phyloP scores from a whole-genome alignment of 2,113 vertebrate species.

The Erinaceus europaeus region DNA sequence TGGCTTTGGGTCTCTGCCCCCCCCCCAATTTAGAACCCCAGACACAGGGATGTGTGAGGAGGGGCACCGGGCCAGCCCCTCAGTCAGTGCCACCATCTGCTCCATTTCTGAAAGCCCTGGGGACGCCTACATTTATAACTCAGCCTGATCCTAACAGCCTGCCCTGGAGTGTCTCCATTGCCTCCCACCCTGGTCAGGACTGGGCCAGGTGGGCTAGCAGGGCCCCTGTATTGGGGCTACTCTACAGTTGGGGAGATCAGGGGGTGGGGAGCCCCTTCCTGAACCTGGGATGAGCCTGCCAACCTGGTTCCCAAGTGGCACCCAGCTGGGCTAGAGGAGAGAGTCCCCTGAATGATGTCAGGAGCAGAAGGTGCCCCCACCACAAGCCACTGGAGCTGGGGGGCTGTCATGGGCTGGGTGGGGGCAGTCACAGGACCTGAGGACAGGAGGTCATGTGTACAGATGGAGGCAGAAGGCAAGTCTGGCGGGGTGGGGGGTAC shows the following conservation, averaged over 20 bases:
- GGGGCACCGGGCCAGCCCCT: too few relatives aligned
- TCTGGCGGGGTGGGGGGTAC: background rate
- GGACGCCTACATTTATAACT: background rate
- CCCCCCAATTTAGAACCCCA: too few relatives aligned
- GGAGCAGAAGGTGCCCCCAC: background rate
- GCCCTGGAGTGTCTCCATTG: background rate
- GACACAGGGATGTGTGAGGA: too few relatives aligned
- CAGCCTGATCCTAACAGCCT: background rate
- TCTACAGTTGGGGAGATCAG: background rate
- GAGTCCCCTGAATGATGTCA: too few relatives aligned
- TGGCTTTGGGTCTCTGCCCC: too few relatives aligned
- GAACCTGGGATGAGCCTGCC: background rate
- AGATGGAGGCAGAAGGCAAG: background rate
- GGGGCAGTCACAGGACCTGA: background rate
- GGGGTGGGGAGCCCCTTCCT: too few relatives aligned
- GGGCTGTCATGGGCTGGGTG: too few relatives aligned
- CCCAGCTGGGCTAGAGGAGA: background rate
- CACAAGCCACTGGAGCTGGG: rapidly evolving
- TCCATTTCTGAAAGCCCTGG: too few relatives aligned
- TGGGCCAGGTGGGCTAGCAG: background rate
- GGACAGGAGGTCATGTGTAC: rapidly evolving
- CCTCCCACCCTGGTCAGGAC: background rate
- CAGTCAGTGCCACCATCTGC: too few relatives aligned
- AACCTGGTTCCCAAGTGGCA: rapidly evolving
- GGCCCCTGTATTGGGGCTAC: background rate